phyloP scores from a whole-genome alignment of 2,888 invertebrate genomes.

The Bedellia somnulentella region DNA sequence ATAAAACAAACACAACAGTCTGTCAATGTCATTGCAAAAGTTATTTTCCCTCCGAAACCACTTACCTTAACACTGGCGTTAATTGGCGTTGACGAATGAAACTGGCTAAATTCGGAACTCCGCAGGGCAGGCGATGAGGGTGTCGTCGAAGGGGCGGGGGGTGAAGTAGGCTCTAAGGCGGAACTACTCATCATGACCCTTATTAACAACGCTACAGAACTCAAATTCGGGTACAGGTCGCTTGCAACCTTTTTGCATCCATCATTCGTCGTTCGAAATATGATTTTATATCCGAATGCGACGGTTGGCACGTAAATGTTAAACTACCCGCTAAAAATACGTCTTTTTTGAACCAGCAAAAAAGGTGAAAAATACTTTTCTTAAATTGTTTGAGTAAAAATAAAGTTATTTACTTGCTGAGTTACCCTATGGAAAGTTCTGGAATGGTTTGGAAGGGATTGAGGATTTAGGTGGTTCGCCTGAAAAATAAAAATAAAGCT shows the following conservation, averaged over 20 bases:
- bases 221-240: background rate
- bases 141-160: constrained; percentile 33
- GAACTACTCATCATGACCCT: constrained; percentile 46
- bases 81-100: constrained; percentile 46
- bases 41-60: too few species aligned
- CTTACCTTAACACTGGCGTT: constrained; percentile 35
- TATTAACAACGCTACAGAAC: background rate
- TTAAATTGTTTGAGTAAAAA: too few species aligned
- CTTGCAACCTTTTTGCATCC: background rate
- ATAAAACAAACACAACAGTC: too few species aligned
- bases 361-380: too few species aligned
- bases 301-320: too few species aligned
- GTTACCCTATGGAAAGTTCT: too few species aligned
- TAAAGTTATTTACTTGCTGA: too few species aligned
- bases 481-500: background rate
- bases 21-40: too few species aligned
- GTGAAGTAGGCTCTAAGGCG: constrained; percentile 48
- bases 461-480: background rate
- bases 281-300: too few species aligned
- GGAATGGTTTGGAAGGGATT: background rate
- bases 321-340: too few species aligned
- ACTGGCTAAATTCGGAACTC: constrained; percentile 23
- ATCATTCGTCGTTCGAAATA: too few species aligned
- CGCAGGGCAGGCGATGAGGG: constrained; percentile 42
- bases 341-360: too few species aligned